Conservation (phyloP, 1,140 invertebrate genomes). For the silkworm (Bombyx mori) region DNA sequence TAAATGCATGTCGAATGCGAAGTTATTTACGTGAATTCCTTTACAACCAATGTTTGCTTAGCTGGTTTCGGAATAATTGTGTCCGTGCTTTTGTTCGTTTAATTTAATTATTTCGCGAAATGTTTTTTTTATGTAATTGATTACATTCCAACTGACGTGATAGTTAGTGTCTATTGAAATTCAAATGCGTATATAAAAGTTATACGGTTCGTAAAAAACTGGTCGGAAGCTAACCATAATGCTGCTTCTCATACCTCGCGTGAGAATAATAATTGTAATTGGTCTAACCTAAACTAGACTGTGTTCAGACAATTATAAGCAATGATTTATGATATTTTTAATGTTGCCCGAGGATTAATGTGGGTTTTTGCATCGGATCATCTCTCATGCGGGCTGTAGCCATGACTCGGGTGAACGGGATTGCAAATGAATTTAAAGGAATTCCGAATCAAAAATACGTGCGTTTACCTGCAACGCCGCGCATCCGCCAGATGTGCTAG, state of each 20-base stretch:
- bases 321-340: not conserved
- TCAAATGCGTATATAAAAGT: constrained; percentile 26
- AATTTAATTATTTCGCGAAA: not conserved
- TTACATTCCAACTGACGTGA: constrained; percentile 4
- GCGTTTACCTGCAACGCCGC: constrained; percentile 46
- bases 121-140: not conserved
- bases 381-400: constrained; percentile 2
- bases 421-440: constrained; percentile 62
- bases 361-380: not conserved
- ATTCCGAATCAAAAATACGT: constrained; percentile 63
- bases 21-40: constrained; percentile 1
- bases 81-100: not conserved
- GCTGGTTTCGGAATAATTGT: not conserved
- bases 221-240: constrained; percentile 15
- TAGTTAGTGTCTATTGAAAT: constrained; percentile 22
- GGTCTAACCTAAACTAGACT: not conserved
- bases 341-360: not conserved
- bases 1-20: not conserved
- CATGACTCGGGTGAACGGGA: constrained; percentile 28
- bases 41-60: not conserved
- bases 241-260: constrained; percentile 14
- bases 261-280: constrained; percentile 21
- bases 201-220: constrained; percentile 44
- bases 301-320: constrained; percentile 1
- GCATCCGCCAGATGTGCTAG: constrained; percentile 40